These are phyloP conservation scores for Pteropus alecto DNA, from an alignment of 2,113 vertebrate species.

Conservation along the genomic window DNA sequence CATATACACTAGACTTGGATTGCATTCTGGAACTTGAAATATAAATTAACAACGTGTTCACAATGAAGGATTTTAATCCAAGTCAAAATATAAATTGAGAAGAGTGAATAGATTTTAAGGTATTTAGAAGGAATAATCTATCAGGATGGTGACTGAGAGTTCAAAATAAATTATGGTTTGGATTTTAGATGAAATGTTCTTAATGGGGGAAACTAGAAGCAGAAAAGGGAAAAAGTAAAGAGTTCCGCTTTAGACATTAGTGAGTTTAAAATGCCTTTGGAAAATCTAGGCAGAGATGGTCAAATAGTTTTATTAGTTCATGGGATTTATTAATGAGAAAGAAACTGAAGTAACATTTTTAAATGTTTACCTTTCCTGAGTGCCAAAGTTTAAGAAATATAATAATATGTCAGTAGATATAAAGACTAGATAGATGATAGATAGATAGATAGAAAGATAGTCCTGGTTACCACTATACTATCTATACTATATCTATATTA, in stretches of 20 bases:
- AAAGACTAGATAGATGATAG: neutral
- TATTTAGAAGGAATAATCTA: neutral
- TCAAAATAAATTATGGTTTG: neutral
- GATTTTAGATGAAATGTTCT: neutral
- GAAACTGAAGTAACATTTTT: neutral
- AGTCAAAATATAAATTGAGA: neutral
- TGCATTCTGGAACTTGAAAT: neutral
- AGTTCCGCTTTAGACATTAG: neutral
- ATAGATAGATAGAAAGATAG: neutral
- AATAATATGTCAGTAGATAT: neutral
- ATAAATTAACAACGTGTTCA: neutral
- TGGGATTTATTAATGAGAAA: neutral
- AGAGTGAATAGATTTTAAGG: neutral
- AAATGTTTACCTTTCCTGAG: neutral
- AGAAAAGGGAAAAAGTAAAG: neutral
- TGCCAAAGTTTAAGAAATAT: neutral
- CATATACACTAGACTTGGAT: neutral
- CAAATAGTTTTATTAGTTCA: neutral
- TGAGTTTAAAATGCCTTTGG: neutral
- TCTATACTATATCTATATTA: neutral
- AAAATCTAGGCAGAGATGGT: neutral
- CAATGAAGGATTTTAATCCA: neutral
- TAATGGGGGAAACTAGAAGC: neutral
- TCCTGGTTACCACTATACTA: neutral
- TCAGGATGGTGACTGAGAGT: neutral